A percentile compares a stretch with the other conserved stretches of the same genome.
Conservation (phyloP, 2,113 vertebrate genomes). For the Oryzias celebensis region DNA sequence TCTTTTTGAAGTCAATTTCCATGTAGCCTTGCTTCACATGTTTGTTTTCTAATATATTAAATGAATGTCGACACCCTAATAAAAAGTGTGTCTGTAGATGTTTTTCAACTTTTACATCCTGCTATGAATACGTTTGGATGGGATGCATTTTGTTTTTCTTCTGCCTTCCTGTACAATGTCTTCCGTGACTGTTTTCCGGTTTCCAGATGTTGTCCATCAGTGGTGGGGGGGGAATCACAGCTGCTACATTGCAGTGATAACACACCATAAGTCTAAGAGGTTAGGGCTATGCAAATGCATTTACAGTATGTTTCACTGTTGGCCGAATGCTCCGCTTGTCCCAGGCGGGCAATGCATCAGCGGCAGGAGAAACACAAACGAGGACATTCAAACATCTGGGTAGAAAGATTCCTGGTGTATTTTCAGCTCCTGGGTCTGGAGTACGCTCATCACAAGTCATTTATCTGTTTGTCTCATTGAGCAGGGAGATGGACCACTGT, state of each 20-base stretch:
- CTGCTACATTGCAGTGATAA: slow-evolving; percentile 52
- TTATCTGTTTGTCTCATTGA: slow-evolving; percentile 73
- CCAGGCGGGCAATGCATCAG: slow-evolving; percentile 44
- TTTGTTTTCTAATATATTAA: slow-evolving; percentile 83
- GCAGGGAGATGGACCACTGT: slow-evolving; percentile 67
- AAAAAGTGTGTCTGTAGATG: slow-evolving; percentile 71
- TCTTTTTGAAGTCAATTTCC: slow-evolving; percentile 64
- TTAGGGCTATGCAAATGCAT: slow-evolving; percentile 32
- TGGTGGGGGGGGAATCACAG: slow-evolving; percentile 24
- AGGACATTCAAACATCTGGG: slow-evolving; percentile 19
- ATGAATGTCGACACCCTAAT: slow-evolving; percentile 78
- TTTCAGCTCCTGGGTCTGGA: slow-evolving; percentile 10
- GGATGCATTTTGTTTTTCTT: slow-evolving; percentile 19
- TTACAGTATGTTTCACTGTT: slow-evolving; percentile 49
- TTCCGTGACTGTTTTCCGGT: slow-evolving; percentile 9
- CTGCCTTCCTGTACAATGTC: slow-evolving; percentile 6
- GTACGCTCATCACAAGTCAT: slow-evolving; percentile 32
- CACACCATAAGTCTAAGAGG: slow-evolving; percentile 30
- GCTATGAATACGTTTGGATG: slow-evolving; percentile 15
- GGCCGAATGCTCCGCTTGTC: slow-evolving; percentile 36
- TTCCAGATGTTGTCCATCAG: slow-evolving; percentile 50
- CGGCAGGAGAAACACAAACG: slow-evolving; percentile 16
- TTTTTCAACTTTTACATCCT: slow-evolving; percentile 37
- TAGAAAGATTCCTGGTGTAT: slow-evolving; percentile 14
- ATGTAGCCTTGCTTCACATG: slow-evolving; percentile 71